Conservation (phyloP, 23 tunicate species). For the Halocynthia aurantium region DNA sequence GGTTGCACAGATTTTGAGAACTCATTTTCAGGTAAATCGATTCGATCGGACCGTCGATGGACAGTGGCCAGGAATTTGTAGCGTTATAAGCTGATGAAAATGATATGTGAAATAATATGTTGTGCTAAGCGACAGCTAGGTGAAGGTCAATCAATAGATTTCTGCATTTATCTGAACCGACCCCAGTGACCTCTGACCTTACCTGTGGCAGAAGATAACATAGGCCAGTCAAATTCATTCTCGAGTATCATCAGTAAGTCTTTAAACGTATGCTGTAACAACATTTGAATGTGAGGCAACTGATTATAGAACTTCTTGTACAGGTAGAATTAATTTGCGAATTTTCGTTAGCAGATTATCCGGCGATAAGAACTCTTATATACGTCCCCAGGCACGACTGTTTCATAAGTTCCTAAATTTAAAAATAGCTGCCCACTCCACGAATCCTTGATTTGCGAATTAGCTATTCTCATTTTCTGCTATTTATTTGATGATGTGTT, state of each 20-base stretch:
- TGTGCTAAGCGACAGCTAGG: no score
- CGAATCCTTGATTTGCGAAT: neutral
- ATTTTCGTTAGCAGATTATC: no score
- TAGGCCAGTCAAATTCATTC: slow-evolving; percentile 93
- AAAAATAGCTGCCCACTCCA: neutral
- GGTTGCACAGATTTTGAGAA: slow-evolving; percentile 56
- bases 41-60: slow-evolving; percentile 64
- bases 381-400: neutral
- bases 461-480: neutral
- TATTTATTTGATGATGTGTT: no score
- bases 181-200: neutral
- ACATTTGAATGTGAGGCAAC: neutral
- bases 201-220: slow-evolving; percentile 75
- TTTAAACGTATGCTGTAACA: slow-evolving; percentile 55
- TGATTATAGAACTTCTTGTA: neutral
- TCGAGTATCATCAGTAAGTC: slow-evolving; percentile 49
- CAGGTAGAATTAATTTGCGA: neutral
- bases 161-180: no score
- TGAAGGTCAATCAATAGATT: no score
- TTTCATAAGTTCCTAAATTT: neutral
- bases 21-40: slow-evolving; percentile 55
- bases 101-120: neutral
- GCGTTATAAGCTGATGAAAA: slow-evolving; percentile 8
- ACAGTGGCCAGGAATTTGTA: slow-evolving; percentile 46
- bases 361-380: no score